Conservation (phyloP, 2,888 invertebrate genomes). For the Cybosia mesomella region DNA sequence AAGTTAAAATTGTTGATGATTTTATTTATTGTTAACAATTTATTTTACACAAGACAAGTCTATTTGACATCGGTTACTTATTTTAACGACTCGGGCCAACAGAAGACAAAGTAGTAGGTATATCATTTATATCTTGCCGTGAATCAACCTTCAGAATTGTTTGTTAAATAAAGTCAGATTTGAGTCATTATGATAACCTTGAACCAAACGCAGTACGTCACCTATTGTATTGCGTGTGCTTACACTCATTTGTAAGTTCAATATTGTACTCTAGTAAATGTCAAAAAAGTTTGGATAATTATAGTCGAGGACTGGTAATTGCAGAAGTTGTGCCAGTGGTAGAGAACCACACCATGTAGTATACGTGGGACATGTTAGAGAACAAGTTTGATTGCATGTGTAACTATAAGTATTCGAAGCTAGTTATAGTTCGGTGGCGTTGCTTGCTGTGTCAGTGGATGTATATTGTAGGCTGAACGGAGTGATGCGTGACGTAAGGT, state of each 20-base stretch:
- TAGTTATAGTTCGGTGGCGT: constrained; percentile 43
- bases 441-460: constrained; percentile 16
- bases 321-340: constrained; percentile 13
- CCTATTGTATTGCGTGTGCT: constrained; percentile 46
- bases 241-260: constrained; percentile 44
- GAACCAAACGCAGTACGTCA: constrained; percentile 36
- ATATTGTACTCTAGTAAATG: constrained; percentile 38
- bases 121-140: constrained; percentile 22
- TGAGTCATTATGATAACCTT: constrained; percentile 42
- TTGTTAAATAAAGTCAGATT: constrained; percentile 32
- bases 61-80: not conserved
- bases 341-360: not conserved
- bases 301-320: constrained; percentile 12
- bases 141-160: constrained; percentile 40
- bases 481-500: constrained; percentile 68
- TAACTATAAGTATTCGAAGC: constrained; percentile 50
- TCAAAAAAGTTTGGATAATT: constrained; percentile 40
- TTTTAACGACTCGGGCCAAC: not conserved
- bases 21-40: not conserved
- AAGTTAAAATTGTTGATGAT: not conserved
- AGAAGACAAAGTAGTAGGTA: not conserved
- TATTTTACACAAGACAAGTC: not conserved
- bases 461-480: constrained; percentile 28
- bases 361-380: constrained; percentile 22
- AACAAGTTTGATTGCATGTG: constrained; percentile 48